A percentile compares a stretch with the other conserved stretches of the same genome.
Conservation (phyloP, 2,797 vertebrate species). For the Tenualosa ilisha region DNA sequence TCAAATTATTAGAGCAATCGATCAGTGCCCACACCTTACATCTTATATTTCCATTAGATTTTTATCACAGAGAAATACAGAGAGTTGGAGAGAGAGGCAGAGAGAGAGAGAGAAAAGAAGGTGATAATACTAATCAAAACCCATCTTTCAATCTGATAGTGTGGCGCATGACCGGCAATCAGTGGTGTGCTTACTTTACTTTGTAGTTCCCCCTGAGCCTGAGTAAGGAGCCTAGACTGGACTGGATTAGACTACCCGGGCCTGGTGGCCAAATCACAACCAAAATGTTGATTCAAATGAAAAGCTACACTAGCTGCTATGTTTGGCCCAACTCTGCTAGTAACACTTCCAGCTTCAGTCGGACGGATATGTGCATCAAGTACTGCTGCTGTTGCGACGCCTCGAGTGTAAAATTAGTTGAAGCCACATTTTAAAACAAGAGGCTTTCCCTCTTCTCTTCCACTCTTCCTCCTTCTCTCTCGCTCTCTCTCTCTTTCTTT, state of each 20-base stretch:
- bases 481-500: neutral
- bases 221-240: too few species aligned
- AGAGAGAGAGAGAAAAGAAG: neutral
- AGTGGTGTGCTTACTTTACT: neutral
- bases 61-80: neutral
- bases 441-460: neutral
- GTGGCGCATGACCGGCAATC: neutral
- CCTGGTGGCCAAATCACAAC: neutral
- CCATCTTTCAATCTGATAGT: neutral
- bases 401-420: neutral
- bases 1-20: constrained; percentile 14
- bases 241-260: neutral
- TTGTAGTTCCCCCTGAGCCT: neutral
- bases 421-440: neutral
- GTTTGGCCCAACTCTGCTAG: neutral
- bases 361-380: neutral
- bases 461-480: neutral
- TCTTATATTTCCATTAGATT: neutral
- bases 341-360: too few species aligned
- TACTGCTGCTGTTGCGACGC: neutral
- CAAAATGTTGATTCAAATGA: neutral
- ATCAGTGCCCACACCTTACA: neutral
- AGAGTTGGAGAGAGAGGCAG: neutral
- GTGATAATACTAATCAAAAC: neutral
- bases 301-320: neutral